Percentiles rank a stretch among this genome's conserved stretches.
Conservation (phyloP, 2,113 vertebrate species). For the Halcyon malimbica region DNA sequence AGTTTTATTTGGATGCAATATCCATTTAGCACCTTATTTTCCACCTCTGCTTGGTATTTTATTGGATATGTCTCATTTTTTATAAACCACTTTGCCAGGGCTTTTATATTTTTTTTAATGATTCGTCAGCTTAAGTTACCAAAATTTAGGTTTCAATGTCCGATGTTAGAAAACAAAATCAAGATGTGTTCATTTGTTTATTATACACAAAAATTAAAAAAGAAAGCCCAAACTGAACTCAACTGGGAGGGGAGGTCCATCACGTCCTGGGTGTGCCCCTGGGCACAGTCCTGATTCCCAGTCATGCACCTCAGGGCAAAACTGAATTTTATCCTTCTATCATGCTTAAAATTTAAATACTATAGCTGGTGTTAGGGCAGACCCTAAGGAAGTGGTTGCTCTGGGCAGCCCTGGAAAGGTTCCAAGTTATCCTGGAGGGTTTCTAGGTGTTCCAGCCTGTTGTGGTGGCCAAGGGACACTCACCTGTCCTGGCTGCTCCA, state of each 20-base stretch:
- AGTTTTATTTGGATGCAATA: not conserved
- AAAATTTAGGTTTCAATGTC: not conserved
- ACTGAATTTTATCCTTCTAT: not conserved
- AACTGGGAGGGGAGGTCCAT: not conserved
- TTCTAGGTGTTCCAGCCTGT: not conserved
- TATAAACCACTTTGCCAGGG: not conserved
- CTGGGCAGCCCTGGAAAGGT: not conserved
- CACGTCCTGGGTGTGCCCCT: rapidly evolving
- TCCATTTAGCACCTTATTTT: not conserved
- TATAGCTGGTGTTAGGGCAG: not conserved
- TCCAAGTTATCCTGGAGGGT: not conserved
- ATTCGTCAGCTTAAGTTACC: not conserved
- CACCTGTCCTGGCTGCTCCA: not conserved
- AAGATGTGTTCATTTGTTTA: not conserved
- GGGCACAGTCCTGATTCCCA: rapidly evolving
- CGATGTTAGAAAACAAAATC: not conserved
- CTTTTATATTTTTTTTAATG: not conserved
- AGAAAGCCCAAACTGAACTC: not conserved
- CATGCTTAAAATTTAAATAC: not conserved
- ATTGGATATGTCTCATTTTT: not conserved
- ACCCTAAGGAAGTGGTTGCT: not conserved
- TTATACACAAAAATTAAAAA: not conserved
- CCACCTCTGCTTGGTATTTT: not conserved
- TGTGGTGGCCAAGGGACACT: not conserved
- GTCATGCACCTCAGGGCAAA: not conserved